Evolutionary conservation across 2,888 invertebrate genomes (phyloP).

Genomic region (Drosophila acutilabella): DNA sequence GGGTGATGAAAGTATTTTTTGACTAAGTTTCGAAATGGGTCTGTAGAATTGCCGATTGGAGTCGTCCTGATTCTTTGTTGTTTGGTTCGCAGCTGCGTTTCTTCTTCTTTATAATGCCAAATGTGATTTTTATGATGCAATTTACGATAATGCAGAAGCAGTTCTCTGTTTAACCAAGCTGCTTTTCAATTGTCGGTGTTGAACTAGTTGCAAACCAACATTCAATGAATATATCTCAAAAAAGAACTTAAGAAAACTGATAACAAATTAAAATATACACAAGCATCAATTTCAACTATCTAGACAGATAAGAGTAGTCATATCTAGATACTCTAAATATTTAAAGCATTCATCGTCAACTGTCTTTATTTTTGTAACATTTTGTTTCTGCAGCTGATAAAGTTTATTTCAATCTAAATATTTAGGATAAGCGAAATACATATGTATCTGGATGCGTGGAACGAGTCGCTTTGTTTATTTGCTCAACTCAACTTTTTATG

Average conservation of each 20-base stretch:
- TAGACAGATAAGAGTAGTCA: background rate
- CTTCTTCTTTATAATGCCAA: slow-evolving; percentile 69
- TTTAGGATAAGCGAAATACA: background rate
- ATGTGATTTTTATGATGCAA: slow-evolving; percentile 76
- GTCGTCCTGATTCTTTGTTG: slow-evolving; percentile 27
- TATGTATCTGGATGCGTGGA: slow-evolving; percentile 12
- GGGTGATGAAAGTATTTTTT: slow-evolving; percentile 24
- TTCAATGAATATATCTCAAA: slow-evolving; percentile 30
- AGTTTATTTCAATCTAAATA: slow-evolving; percentile 12
- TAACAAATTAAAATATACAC: too few species aligned
- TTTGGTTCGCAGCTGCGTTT: slow-evolving; percentile 53
- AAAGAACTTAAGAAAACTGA: too few species aligned
- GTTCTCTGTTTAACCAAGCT: slow-evolving; percentile 44
- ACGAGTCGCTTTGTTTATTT: slow-evolving; percentile 46
- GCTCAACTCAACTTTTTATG: slow-evolving; percentile 62
- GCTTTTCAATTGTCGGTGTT: slow-evolving; percentile 71
- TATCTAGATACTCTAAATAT: too few species aligned
- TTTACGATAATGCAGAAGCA: slow-evolving; percentile 70
- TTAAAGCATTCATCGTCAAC: background rate
- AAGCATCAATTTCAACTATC: background rate
- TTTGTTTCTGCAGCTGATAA: slow-evolving; percentile 14
- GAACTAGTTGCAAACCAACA: slow-evolving; percentile 55
- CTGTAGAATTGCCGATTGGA: slow-evolving; percentile 28
- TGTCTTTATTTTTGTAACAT: background rate
- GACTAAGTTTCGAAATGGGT: slow-evolving; percentile 19